Percentiles rank a stretch among this genome's conserved stretches.
Evolutionary conservation across 2,888 invertebrate genomes (phyloP).

Genomic region (Amblyjoppa proteus): DNA sequence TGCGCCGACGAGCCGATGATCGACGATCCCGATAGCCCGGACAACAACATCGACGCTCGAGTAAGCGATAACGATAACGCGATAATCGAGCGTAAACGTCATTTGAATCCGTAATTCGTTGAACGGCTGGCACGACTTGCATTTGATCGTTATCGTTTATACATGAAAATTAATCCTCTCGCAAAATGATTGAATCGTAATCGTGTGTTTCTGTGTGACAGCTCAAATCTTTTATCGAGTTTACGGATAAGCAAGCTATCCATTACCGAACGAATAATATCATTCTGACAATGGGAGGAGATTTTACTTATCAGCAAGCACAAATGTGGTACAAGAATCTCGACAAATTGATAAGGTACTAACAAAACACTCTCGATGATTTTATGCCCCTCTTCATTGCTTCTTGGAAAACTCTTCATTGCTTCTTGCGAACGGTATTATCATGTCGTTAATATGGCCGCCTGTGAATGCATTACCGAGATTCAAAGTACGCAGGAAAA

Average conservation of each 20-base stretch:
- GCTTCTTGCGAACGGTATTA: not conserved
- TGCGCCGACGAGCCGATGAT: constrained; percentile 95
- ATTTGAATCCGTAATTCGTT: constrained; percentile 61
- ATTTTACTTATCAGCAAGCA: constrained; percentile 95
- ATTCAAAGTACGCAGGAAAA: constrained; percentile 64
- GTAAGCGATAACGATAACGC: constrained; percentile 85
- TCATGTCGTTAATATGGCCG: not conserved
- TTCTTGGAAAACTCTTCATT: constrained; percentile 9
- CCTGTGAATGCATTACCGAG: constrained; percentile 48
- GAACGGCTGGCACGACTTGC: constrained; percentile 33
- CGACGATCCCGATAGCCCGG: constrained; percentile 92
- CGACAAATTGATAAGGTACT: constrained; percentile 93
- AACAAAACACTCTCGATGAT: constrained; percentile 1
- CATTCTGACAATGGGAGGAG: constrained; percentile 95
- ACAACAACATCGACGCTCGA: constrained; percentile 92
- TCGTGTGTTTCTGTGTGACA: constrained; percentile 69
- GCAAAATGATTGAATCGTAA: constrained; percentile 16
- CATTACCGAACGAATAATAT: constrained; percentile 90
- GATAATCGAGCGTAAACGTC: constrained; percentile 19
- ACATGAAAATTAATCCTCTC: constrained; percentile 9
- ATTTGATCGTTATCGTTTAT: constrained; percentile 8
- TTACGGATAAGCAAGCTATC: constrained; percentile 86
- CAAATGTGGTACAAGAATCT: constrained; percentile 92
- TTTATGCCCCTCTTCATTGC: constrained; percentile 16
- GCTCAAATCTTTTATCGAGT: constrained; percentile 86